A percentile compares a stretch with the other conserved stretches of the same genome.
Conservation (phyloP, 2,888 invertebrate species). For the Elysia crispata region DNA sequence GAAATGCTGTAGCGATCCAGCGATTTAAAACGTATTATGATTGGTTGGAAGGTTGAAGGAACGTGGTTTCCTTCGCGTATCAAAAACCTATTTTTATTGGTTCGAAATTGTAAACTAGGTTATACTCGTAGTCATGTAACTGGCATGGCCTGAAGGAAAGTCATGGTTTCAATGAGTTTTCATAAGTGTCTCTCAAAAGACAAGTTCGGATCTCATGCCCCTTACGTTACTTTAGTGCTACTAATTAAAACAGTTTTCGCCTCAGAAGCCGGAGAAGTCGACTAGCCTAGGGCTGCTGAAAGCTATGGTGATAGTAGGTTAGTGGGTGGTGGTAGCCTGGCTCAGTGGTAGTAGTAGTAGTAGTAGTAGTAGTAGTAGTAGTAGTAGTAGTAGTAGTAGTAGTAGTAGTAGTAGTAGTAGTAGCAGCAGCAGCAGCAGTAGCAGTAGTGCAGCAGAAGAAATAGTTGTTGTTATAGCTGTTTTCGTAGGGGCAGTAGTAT, state of each 20-base stretch:
- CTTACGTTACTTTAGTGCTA: too few species aligned
- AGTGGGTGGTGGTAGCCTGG: background rate
- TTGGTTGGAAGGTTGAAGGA: slow-evolving; percentile 34
- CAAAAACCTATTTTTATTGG: slow-evolving; percentile 30
- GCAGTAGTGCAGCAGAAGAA: too few species aligned
- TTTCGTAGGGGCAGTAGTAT: too few species aligned
- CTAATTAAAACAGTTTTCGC: too few species aligned
- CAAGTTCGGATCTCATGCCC: too few species aligned
- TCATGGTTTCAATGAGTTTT: too few species aligned
- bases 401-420: background rate
- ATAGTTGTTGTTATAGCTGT: too few species aligned
- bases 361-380: background rate
- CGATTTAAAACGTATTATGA: slow-evolving; percentile 31
- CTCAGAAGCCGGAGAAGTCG: too few species aligned
- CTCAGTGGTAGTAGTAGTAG: background rate
- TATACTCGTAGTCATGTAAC: too few species aligned
- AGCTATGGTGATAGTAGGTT: background rate
- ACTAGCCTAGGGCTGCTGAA: too few species aligned
- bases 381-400: background rate
- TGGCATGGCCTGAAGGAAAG: background rate
- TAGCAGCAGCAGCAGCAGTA: background rate
- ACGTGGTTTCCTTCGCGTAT: slow-evolving; percentile 42
- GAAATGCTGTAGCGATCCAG: slow-evolving; percentile 36
- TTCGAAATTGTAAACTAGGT: too few species aligned
- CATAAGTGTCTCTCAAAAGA: too few species aligned